phyloP scores from a whole-genome alignment of 2,113 vertebrate genomes.

The Heteronetta atricapilla region DNA sequence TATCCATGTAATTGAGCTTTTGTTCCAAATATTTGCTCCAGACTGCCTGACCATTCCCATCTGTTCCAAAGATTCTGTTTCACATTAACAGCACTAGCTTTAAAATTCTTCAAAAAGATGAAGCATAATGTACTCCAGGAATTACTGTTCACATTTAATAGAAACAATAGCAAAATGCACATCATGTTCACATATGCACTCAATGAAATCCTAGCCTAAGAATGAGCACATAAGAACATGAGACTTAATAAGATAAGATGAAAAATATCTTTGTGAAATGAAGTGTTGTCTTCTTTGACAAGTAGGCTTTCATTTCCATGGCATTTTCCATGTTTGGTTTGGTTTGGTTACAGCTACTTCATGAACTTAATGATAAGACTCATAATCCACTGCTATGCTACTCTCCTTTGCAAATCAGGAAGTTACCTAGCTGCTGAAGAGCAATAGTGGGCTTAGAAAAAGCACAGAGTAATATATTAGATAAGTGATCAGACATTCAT shows the following conservation, averaged over 20 bases:
- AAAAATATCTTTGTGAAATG: background rate
- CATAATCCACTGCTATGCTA: background rate
- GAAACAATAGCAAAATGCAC: background rate
- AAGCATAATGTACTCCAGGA: constrained; percentile 7
- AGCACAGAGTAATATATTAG: background rate
- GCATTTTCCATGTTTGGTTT: background rate
- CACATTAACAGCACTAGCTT: background rate
- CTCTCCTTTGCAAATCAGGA: background rate
- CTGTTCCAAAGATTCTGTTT: constrained; percentile 26
- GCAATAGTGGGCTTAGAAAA: background rate
- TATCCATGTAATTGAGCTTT: constrained; percentile 20
- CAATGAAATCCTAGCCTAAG: background rate
- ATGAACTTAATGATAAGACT: background rate
- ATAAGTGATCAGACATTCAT: background rate
- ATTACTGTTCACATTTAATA: background rate
- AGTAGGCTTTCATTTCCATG: background rate
- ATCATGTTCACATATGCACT: background rate
- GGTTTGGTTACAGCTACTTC: background rate
- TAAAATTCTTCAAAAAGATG: background rate
- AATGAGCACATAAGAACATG: background rate
- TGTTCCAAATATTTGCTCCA: background rate
- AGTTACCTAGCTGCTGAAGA: background rate
- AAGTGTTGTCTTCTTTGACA: background rate
- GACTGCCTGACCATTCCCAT: background rate
- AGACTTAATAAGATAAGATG: background rate